Evolutionary conservation across 2,888 invertebrate genomes (phyloP), one percentile per base, ranked within the genome.

Genomic region (Linnaemya tessellans): DNA sequence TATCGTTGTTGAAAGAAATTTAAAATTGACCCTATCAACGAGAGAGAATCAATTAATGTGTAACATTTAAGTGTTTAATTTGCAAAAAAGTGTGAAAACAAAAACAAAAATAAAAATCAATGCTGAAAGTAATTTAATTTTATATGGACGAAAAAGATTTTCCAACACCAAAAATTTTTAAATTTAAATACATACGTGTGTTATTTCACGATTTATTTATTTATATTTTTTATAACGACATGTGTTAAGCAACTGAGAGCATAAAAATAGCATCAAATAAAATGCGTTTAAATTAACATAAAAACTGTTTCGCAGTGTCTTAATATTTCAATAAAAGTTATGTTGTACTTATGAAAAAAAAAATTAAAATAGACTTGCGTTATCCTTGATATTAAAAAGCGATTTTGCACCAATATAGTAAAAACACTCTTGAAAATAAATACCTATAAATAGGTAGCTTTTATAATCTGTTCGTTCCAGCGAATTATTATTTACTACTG

Each of bases 61-160:
- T n/a, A 51, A 41, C 8, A 15, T n/a, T 56, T n/a, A 35, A 78
- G 35, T 60, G 49, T 20, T 70, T 62, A 67, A 41, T 49, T 51
- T 56, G n/a, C 38, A 58, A 56, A 71, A 22, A 41, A 78, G 77
- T 58, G 58, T 65, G 56, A 3, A 58, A 65, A 65, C 30, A 11
- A 22, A 54, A 74, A 58, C 11, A 11, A 11, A 68, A 60, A 49
- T 2, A 49, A 68, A 67, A 73, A 41, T 81, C 56, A 73, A 81
- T 81, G 73, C 46, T 56, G 13, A 80, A 84, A 84, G 84, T 84
- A 80, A 80, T 75, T 80, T 70, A 43, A 70, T 77, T 74, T 30
- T 56, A 77, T 51, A 11, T 22, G n/a, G 11, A 22, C 15, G 9
- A 73, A 56, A 58, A 58, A 11, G 41, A 10, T 74, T 30, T 54